Conservation (phyloP, 2,113 vertebrate genomes). For the Pelecanus crispus region DNA sequence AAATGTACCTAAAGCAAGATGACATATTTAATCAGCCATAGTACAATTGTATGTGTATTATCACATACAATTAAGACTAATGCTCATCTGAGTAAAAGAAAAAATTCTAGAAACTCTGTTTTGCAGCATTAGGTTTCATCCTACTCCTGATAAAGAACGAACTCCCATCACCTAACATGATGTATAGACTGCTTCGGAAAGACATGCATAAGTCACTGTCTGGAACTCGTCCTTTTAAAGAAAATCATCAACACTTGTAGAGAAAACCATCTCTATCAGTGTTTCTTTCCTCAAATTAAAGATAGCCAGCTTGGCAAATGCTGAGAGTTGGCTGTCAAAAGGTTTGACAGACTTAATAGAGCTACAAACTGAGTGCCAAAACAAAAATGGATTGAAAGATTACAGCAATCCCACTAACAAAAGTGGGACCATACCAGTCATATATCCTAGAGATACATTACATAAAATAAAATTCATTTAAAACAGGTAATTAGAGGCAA, state of each 20-base stretch:
- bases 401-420: not conserved
- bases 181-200: not conserved
- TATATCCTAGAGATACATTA: not conserved
- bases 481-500: not conserved
- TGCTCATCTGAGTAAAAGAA: not conserved
- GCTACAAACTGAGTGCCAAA: not conserved
- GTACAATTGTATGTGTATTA: not conserved
- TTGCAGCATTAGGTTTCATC: not conserved
- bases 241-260: not conserved
- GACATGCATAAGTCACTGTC: not conserved
- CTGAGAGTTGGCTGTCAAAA: not conserved
- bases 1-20: not conserved
- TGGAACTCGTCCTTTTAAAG: not conserved
- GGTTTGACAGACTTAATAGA: not conserved
- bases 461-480: not conserved
- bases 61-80: not conserved
- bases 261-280: not conserved
- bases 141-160: not conserved
- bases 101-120: not conserved
- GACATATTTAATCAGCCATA: not conserved
- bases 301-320: not conserved
- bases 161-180: not conserved
- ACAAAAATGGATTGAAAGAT: not conserved
- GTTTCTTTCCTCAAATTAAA: constrained; percentile 6
- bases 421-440: not conserved